Evolutionary conservation across 1,140 invertebrate genomes (phyloP).

Genomic region (Tetragnatha versicolor): DNA sequence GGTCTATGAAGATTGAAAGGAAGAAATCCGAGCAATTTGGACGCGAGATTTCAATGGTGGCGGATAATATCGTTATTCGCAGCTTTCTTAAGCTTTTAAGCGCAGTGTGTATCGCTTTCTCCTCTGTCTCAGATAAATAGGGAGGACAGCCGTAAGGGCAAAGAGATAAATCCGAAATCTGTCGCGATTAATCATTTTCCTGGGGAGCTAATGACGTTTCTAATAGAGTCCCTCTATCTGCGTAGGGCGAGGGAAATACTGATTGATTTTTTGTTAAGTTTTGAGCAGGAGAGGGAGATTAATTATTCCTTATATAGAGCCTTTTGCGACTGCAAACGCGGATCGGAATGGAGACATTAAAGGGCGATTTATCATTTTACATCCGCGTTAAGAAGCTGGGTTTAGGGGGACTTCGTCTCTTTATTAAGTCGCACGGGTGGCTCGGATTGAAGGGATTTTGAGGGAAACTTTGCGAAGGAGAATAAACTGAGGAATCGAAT

Average conservation of each 20-base stretch:
- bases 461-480: too few relatives aligned
- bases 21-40: too few relatives aligned
- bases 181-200: constrained; percentile 5
- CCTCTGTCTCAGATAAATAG: neutral
- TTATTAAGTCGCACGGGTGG: too few relatives aligned
- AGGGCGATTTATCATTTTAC: too few relatives aligned
- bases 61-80: neutral
- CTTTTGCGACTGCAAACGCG: too few relatives aligned
- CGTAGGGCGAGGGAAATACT: neutral
- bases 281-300: neutral
- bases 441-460: too few relatives aligned
- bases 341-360: too few relatives aligned
- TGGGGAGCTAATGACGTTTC: neutral
- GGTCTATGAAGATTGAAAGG: too few relatives aligned
- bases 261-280: neutral
- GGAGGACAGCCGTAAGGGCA: constrained; percentile 6
- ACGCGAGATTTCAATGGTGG: too few relatives aligned
- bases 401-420: too few relatives aligned
- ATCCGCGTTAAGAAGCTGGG: too few relatives aligned
- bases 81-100: neutral
- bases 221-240: neutral
- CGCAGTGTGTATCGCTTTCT: neutral
- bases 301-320: neutral
- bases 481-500: too few relatives aligned
- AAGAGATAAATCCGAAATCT: constrained; percentile 19